Evolutionary conservation across 2,888 invertebrate genomes (phyloP).

Genomic region (Cinara cedri): DNA sequence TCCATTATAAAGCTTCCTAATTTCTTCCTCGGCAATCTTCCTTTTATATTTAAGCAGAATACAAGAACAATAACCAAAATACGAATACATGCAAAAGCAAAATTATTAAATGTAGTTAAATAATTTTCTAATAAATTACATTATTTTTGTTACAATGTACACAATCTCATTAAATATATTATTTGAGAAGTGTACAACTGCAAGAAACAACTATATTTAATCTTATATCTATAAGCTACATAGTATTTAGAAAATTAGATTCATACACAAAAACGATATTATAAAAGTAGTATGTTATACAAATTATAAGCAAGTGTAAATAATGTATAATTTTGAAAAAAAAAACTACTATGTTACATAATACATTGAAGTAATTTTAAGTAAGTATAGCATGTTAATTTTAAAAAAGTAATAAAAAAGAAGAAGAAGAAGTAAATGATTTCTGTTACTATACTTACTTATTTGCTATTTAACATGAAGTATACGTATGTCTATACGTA

Average conservation of each 20-base stretch:
- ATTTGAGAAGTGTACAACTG: not conserved
- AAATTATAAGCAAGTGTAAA: not conserved
- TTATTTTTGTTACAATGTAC: conserved; percentile 3
- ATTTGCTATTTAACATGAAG: conserved; percentile 6
- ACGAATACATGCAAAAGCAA: conserved; percentile 53
- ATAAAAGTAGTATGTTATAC: not conserved
- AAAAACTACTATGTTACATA: conserved; percentile 17
- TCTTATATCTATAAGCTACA: not conserved
- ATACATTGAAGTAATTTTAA: conserved; percentile 14
- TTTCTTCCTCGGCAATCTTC: conserved; percentile 43
- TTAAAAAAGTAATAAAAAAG: not conserved
- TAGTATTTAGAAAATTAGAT: conserved; percentile 6
- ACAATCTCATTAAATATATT: not conserved
- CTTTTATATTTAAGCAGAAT: conserved; percentile 52
- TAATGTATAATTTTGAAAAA: not conserved
- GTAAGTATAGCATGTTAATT: conserved; percentile 28
- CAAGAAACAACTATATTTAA: not conserved
- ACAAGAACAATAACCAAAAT: conserved; percentile 46
- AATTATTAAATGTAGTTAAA: conserved; percentile 38
- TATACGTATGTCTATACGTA: not conserved
- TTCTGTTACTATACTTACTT: not conserved
- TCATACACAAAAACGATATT: not conserved
- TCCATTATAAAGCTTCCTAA: conserved; percentile 51
- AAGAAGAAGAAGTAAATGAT: conserved; percentile 16
- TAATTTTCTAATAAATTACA: conserved; percentile 18